Conservation (phyloP, 53 echinoderm and acorn worm species). For the Holothuria leucospilota region DNA sequence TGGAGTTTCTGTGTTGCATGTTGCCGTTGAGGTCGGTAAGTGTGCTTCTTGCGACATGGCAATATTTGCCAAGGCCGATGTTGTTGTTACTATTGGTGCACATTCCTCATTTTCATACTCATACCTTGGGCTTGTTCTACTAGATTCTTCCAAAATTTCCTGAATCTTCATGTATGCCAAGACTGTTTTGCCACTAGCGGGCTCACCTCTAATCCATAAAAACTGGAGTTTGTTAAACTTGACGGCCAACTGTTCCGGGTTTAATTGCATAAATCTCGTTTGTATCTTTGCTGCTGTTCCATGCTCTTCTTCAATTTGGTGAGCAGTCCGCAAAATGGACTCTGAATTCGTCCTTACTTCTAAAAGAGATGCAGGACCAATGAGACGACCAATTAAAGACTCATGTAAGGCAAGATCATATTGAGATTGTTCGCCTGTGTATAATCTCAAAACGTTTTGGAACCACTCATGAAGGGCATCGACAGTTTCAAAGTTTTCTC, state of each 20-base stretch:
- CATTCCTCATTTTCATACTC: not conserved
- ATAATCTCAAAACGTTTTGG: not conserved
- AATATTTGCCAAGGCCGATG: not conserved
- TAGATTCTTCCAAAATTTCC: not conserved
- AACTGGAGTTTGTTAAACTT: not conserved
- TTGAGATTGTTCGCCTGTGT: not conserved
- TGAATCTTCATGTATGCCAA: constrained; percentile 11
- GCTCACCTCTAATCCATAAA: constrained; percentile 22
- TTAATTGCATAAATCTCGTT: not conserved
- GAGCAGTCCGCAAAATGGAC: not conserved
- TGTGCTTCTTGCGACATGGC: not conserved
- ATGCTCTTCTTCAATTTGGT: constrained; percentile 4
- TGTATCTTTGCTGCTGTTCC: constrained; percentile 1
- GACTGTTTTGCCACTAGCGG: constrained; percentile 29
- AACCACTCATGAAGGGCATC: constrained; percentile 5
- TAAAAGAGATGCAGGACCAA: constrained; percentile 20
- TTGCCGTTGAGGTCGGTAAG: not conserved
- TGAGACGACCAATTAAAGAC: not conserved
- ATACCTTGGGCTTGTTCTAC: no score
- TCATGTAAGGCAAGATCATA: not conserved
- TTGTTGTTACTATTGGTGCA: not conserved
- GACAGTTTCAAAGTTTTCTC: not conserved
- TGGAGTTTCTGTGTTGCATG: not conserved
- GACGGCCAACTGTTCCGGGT: constrained; percentile 22
- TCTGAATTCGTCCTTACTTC: constrained; percentile 21